Evolutionary conservation across 1,140 invertebrate genomes (phyloP).

Genomic region (Drosophila rufa): DNA sequence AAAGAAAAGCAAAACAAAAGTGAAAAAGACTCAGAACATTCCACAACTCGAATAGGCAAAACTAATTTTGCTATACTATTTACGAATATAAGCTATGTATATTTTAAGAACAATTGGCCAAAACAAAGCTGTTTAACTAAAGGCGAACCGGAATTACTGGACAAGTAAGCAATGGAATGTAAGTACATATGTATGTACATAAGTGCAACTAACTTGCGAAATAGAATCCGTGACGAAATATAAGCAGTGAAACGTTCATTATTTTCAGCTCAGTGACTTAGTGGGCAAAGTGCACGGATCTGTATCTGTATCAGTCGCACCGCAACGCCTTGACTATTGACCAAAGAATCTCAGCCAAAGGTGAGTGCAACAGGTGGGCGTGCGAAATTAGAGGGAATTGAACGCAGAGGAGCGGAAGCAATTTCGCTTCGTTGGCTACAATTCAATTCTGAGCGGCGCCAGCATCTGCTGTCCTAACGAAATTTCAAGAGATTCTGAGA

Average conservation of each 20-base stretch:
- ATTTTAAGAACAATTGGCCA: not conserved
- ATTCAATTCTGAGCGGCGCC: slow-evolving; percentile 28
- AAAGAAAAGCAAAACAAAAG: slow-evolving; percentile 37
- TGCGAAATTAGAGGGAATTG: slow-evolving; percentile 2
- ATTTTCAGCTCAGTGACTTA: slow-evolving; percentile 19
- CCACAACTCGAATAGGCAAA: not conserved
- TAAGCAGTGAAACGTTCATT: not conserved
- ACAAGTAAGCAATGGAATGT: not conserved
- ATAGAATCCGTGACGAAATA: slow-evolving; percentile 15
- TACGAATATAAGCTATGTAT: not conserved
- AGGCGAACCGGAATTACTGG: too few species aligned
- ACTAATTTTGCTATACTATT: not conserved
- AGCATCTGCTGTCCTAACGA: slow-evolving; percentile 16
- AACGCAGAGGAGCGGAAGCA: slow-evolving; percentile 22
- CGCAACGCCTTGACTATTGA: not conserved
- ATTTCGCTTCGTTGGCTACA: slow-evolving; percentile 22
- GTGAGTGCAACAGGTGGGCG: slow-evolving; percentile 56
- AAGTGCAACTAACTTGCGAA: not conserved
- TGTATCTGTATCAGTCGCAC: not conserved
- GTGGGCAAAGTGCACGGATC: slow-evolving; percentile 39
- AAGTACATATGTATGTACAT: not conserved
- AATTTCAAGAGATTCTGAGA: not conserved
- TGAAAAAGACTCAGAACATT: slow-evolving; percentile 18
- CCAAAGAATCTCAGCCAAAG: slow-evolving; percentile 16
- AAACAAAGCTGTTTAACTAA: not conserved